These are phyloP conservation scores for Mesitornis unicolor DNA, from an alignment of 2,113 vertebrate genomes.

Conservation along the genomic window DNA sequence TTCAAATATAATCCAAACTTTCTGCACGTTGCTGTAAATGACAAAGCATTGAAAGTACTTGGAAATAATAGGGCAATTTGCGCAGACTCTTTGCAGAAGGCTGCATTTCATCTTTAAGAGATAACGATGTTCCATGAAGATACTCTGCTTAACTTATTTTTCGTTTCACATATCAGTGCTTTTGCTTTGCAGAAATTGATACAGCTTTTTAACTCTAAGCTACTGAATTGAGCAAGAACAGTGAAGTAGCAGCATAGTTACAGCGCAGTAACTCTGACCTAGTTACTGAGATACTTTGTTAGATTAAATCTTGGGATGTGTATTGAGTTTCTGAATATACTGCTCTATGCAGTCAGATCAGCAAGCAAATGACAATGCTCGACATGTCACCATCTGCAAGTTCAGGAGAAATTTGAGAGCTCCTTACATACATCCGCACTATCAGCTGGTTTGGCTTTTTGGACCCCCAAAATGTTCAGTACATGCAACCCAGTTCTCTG, in stretches of 20 bases:
- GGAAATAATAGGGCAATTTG: not conserved
- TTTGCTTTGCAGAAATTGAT: not conserved
- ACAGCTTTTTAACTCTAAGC: not conserved
- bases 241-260: not conserved
- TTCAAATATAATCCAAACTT: not conserved
- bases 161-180: not conserved
- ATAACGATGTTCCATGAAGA: not conserved
- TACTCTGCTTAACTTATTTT: not conserved
- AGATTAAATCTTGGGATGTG: not conserved
- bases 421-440: not conserved
- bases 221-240: not conserved
- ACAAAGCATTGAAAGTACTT: not conserved
- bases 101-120: not conserved
- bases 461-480: not conserved
- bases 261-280: not conserved
- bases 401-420: not conserved
- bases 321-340: not conserved
- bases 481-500: not conserved
- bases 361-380: not conserved
- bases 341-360: not conserved
- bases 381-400: not conserved
- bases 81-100: not conserved
- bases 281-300: not conserved
- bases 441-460: not conserved
- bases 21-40: fast-evolving